Conservation (phyloP, 2,113 vertebrate species). For the Progne subis region DNA sequence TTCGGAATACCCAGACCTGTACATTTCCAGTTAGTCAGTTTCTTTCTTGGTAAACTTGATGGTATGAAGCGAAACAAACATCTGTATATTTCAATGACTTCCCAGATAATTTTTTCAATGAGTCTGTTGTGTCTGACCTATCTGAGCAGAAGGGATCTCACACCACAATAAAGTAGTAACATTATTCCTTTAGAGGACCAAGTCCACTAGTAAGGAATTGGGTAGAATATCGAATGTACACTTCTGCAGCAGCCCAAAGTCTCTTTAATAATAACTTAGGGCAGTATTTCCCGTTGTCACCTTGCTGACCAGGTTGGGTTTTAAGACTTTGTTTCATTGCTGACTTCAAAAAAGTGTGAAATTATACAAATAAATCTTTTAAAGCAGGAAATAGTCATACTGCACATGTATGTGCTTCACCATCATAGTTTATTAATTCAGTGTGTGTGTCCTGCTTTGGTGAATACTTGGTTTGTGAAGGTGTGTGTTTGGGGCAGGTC, state of each 20-base stretch:
- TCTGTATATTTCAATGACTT: background rate
- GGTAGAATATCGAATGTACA: background rate
- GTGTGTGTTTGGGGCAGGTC: background rate
- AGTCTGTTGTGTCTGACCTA: background rate
- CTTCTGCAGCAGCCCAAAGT: background rate
- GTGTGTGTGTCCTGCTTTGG: background rate
- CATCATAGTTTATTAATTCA: background rate
- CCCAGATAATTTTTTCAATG: background rate
- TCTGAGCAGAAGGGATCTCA: background rate
- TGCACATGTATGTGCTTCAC: background rate
- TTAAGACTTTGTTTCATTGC: background rate
- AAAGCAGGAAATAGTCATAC: background rate
- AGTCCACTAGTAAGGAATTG: background rate
- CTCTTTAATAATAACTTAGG: background rate
- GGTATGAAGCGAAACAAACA: background rate
- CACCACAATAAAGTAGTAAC: background rate
- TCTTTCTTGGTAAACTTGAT: background rate
- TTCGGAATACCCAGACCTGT: background rate
- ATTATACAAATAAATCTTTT: background rate
- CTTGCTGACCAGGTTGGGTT: background rate
- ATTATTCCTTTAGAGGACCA: background rate
- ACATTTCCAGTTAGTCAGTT: background rate
- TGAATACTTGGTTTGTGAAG: background rate
- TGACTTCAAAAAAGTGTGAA: background rate
- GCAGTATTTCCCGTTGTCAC: fast-evolving